These are phyloP conservation scores for Noctua fimbriata DNA, from an alignment of 2,888 invertebrate genomes.

Conservation along the genomic window DNA sequence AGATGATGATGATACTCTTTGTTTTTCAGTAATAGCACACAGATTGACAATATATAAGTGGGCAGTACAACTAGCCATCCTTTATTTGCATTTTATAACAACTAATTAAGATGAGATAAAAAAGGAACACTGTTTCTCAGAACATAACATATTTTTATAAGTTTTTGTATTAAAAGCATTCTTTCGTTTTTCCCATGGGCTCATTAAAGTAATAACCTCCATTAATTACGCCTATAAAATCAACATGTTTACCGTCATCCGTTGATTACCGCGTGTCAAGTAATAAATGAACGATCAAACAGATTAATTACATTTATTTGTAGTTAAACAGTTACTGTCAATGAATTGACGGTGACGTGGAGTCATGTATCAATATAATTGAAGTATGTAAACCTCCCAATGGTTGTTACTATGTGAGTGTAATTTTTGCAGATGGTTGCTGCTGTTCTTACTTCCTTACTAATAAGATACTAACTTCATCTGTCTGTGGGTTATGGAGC, in stretches of 20 bases:
- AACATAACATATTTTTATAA: neutral
- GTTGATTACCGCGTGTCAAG: slow-evolving; percentile 3
- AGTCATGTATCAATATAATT: slow-evolving; percentile 3
- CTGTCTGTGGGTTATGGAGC: neutral
- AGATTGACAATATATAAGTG: too few relatives aligned
- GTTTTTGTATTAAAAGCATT: neutral
- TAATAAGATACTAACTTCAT: neutral
- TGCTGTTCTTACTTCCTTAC: too few relatives aligned
- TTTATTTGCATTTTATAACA: too few relatives aligned
- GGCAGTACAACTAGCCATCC: too few relatives aligned
- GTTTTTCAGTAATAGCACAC: neutral
- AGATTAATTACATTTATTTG: slow-evolving; percentile 19
- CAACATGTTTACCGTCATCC: neutral
- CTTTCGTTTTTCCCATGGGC: neutral
- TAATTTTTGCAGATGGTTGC: neutral
- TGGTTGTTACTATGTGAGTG: neutral
- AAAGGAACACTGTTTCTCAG: neutral
- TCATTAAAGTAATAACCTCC: neutral
- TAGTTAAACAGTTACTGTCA: slow-evolving; percentile 4
- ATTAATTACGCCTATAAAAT: slow-evolving; percentile 18
- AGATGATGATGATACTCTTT: neutral
- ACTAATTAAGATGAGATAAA: too few relatives aligned
- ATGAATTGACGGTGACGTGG: neutral
- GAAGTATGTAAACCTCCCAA: neutral
- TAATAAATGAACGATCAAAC: slow-evolving; percentile 9